phyloP scores from a whole-genome alignment of 2,888 invertebrate genomes.

The Trissolcus japonicus region DNA sequence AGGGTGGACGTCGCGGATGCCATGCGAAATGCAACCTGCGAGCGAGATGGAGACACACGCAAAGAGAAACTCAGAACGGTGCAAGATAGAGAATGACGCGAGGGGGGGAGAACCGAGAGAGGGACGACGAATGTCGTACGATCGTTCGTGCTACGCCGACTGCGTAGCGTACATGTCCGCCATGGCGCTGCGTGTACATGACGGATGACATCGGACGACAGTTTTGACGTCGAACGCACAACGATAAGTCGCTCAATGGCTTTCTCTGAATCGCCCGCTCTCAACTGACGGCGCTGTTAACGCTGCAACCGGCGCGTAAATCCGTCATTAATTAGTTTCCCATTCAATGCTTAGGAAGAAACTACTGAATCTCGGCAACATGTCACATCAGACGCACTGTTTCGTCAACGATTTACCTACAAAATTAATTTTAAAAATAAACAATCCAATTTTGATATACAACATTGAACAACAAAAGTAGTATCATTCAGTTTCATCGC shows the following conservation, averaged over 20 bases:
- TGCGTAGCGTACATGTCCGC: conserved; percentile 61
- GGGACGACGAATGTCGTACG: conserved; percentile 62
- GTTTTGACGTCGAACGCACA: conserved; percentile 68
- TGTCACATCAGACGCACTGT: background rate
- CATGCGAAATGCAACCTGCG: conserved; percentile 55
- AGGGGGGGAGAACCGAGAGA: background rate
- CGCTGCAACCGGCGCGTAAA: conserved; percentile 72
- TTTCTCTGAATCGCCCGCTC: conserved; percentile 33
- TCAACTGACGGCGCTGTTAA: conserved; percentile 61
- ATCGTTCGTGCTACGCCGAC: conserved; percentile 63
- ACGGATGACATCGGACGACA: conserved; percentile 70
- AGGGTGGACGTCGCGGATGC: conserved; percentile 58
- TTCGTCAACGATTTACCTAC: no score
- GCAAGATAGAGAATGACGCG: conserved; percentile 37
- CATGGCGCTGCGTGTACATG: conserved; percentile 64
- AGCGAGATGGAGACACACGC: conserved; percentile 62
- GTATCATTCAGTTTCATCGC: no score
- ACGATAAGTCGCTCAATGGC: conserved; percentile 52
- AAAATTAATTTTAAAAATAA: no score
- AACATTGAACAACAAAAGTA: no score
- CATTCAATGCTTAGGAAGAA: conserved; percentile 38
- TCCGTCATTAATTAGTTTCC: conserved; percentile 71
- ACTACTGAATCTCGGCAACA: conserved; percentile 18
- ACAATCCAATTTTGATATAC: no score
- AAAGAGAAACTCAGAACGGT: conserved; percentile 49